Base-by-base conservation (phyloP, 2,113 vertebrate species). In the Drymodes brunneopygia region DNA sequence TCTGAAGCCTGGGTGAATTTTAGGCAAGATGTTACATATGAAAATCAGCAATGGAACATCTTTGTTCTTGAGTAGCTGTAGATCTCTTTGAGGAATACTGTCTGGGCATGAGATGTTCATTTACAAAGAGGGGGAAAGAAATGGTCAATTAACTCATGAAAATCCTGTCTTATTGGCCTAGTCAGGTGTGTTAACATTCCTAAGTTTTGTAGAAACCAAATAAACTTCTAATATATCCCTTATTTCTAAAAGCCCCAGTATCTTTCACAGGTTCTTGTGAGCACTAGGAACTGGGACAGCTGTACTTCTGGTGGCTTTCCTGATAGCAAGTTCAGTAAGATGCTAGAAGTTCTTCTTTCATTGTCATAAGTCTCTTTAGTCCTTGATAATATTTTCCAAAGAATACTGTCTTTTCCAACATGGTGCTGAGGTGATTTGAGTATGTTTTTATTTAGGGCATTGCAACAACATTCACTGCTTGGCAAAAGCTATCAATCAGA, bases 381-480 rank as follows among this genome's bases (percentile, higher is more conserved):
- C 8, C 65, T 36, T 7, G 3, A 19, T 72, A 66, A 23, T 57
- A 5, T 42, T 81, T 92, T 78, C n/a, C 40, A 53, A 69, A 64
- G 57, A 72, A 65, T 17, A 8, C 15, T 74, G 53, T 81, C 9
- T 18, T 47, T 69, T 92, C 64, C 44, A 69, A 29, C 11, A 0
- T 9, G 36, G 47, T 78, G 33, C 89, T 83, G 74, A 93, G 47
- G 22, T 61, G 86, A 44, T 93, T 48, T 88, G 24, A 86, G 6
- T 97, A 9, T 80, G 57, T 97, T 97, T 97, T 97, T 93, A 27
- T 94, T 92, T 95, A 99, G 99, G 99, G 31, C 99, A 99, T 95
- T 99, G 99, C 97, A 99, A 99, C 98, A 99, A 99, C 97, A 99
- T 99, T 94, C 99, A 99, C 91, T 99, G 99, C 96, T 97, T 99